Evolutionary conservation across 2,797 vertebrate species (phyloP), one percentile per base, ranked within the genome.

Genomic region (Pangasius sanitwongsei): DNA sequence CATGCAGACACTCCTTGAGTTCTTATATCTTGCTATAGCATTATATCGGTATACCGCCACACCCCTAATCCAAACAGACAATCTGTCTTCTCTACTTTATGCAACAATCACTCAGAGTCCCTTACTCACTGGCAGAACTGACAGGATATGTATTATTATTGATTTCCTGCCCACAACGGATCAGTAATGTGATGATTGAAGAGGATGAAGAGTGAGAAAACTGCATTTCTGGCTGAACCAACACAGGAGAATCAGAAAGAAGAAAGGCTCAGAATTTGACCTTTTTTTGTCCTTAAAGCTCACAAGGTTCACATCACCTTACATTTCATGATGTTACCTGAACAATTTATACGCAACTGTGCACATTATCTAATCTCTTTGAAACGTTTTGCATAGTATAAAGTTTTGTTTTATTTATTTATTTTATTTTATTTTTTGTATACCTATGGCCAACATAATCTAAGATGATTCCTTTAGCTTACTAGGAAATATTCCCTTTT

Each of bases 101-200:
- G 77, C 23, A 88, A 63, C 86, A 83, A 57, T 86, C 31, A 85
- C 72, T 89, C 83, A 85, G 85, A 86, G 69, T 83, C 87, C 63
- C 85, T 83, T 61, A 74, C 44, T 78, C 87, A 78, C 83, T 63
- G 20, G 86, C 75, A 77, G 44, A 89, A 70, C 67, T 87, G 91
- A 90, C 86, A 88, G 87, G 84, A 87, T 87, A 90, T 85, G 90
- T 91, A 91, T 91, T 88, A 90, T 92, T 91, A 93, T 93, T 44
- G 90, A 93, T 92, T 16, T 41, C 87, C 44, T 75, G 37, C 28
- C 83, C 88, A 44, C 89, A 50, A 87, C 61, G 89, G 90, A 91
- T 92, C 50, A 15, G 53, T 69, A 44, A 67, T 88, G 87, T 89
- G 85, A 85, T 87, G 89, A 81, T 81, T 87, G 61, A 84, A 85